These are phyloP conservation scores for Seladonia tumulorum DNA, from an alignment of 2,888 invertebrate genomes.

Conservation along the genomic window DNA sequence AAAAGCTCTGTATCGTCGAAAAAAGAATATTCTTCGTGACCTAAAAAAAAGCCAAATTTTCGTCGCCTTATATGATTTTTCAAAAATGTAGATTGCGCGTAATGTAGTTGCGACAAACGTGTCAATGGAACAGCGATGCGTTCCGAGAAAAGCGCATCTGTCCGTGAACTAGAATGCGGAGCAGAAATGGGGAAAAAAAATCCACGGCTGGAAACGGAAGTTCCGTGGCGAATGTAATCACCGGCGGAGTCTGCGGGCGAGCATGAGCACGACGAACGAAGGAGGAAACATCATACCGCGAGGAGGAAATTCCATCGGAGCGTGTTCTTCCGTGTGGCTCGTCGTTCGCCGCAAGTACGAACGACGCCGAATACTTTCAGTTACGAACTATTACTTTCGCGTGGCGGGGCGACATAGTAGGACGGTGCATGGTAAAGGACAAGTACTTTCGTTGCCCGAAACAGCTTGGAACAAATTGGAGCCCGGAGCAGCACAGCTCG, in stretches of 20 bases:
- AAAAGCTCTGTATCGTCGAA: too few relatives aligned
- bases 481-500: neutral
- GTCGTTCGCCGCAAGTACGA: neutral
- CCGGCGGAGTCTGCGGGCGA: neutral
- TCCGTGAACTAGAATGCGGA: neutral
- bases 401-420: neutral
- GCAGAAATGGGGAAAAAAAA: neutral
- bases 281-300: neutral
- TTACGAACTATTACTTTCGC: conserved; percentile 24
- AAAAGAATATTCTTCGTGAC: too few relatives aligned
- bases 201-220: neutral
- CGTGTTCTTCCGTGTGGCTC: neutral
- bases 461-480: neutral
- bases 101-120: too few relatives aligned
- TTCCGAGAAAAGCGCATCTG: neutral
- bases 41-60: too few relatives aligned
- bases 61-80: too few relatives aligned
- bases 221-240: neutral
- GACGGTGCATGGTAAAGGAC: conserved; percentile 3
- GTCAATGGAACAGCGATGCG: too few relatives aligned
- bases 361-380: conserved; percentile 9
- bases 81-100: too few relatives aligned
- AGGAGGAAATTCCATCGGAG: conserved; percentile 16
- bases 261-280: neutral
- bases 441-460: neutral